These are phyloP conservation scores for Zaprionus lineosus DNA, from an alignment of 2,888 invertebrate species.

Conservation along the genomic window DNA sequence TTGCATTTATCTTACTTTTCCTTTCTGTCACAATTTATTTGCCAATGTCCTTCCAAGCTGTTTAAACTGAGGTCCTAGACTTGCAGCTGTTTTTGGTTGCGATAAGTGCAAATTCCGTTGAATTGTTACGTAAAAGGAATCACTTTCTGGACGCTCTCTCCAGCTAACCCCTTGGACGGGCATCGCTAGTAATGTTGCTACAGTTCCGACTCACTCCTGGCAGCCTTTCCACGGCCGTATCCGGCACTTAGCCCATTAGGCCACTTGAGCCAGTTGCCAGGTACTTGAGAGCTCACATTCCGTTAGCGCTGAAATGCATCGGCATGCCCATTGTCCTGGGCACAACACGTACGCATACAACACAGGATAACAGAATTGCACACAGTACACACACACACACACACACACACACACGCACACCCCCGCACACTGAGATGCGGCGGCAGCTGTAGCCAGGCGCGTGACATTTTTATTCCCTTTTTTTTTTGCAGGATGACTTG, in stretches of 20 bases:
- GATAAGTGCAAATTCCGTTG: not conserved
- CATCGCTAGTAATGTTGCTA: too few relatives aligned
- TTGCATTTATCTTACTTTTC: too few relatives aligned
- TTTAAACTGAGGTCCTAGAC: too few relatives aligned
- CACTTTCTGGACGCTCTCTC: too few relatives aligned
- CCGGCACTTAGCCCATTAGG: constrained; percentile 68
- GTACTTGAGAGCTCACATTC: constrained; percentile 50
- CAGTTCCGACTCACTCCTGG: not conserved
- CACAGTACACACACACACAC: constrained; percentile 1
- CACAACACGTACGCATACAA: constrained; percentile 9
- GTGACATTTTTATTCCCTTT: constrained; percentile 10
- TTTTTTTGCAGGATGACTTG: constrained; percentile 11
- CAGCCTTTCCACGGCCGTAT: constrained; percentile 19
- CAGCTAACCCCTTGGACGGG: too few relatives aligned
- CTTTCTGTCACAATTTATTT: too few relatives aligned
- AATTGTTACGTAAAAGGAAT: too few relatives aligned
- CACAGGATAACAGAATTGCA: too few relatives aligned
- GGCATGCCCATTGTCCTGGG: constrained; percentile 35
- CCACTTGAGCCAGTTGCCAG: constrained; percentile 34
- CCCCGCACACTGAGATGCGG: constrained; percentile 10
- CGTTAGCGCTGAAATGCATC: constrained; percentile 36
- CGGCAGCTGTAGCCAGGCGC: constrained; percentile 62
- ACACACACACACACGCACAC: constrained; percentile 4
- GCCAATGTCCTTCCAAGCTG: too few relatives aligned
- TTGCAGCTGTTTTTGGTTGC: constrained; percentile 33